Conservation (phyloP, 2,888 invertebrate genomes). For the Harmothoe impar region DNA sequence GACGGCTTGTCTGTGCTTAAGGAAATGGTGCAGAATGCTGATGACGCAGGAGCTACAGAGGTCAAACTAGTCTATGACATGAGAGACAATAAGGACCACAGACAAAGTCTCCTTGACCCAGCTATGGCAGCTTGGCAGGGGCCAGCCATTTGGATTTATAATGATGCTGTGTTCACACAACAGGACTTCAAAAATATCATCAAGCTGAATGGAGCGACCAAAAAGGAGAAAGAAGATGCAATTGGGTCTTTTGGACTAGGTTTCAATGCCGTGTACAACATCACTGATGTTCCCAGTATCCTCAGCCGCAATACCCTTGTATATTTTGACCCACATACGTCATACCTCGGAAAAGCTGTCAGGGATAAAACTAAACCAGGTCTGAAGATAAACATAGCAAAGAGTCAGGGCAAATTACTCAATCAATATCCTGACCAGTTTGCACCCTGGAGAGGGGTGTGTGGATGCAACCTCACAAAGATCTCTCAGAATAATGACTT, state of each 20-base stretch:
- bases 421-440: slow-evolving; percentile 75
- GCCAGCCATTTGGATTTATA: slow-evolving; percentile 80
- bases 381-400: slow-evolving; percentile 72
- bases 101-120: slow-evolving; percentile 74
- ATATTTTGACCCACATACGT: slow-evolving; percentile 80
- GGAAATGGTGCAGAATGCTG: slow-evolving; percentile 81
- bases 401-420: slow-evolving; percentile 71
- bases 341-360: slow-evolving; percentile 74
- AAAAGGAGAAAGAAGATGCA: slow-evolving; percentile 75
- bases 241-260: slow-evolving; percentile 81
- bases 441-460: slow-evolving; percentile 76
- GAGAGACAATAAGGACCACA: slow-evolving; percentile 73
- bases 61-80: slow-evolving; percentile 77
- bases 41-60: slow-evolving; percentile 79
- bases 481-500: slow-evolving; percentile 67
- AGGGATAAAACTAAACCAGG: slow-evolving; percentile 74
- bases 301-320: slow-evolving; percentile 77
- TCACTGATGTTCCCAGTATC: slow-evolving; percentile 81
- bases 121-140: slow-evolving; percentile 80
- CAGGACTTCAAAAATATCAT: slow-evolving; percentile 80
- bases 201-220: slow-evolving; percentile 79
- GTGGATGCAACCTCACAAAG: slow-evolving; percentile 73
- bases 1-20: slow-evolving; percentile 79
- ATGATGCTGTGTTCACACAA: slow-evolving; percentile 79
- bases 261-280: slow-evolving; percentile 81